These are phyloP conservation scores for Phainopepla nitens DNA, from an alignment of 2,113 vertebrate genomes.

Conservation along the genomic window DNA sequence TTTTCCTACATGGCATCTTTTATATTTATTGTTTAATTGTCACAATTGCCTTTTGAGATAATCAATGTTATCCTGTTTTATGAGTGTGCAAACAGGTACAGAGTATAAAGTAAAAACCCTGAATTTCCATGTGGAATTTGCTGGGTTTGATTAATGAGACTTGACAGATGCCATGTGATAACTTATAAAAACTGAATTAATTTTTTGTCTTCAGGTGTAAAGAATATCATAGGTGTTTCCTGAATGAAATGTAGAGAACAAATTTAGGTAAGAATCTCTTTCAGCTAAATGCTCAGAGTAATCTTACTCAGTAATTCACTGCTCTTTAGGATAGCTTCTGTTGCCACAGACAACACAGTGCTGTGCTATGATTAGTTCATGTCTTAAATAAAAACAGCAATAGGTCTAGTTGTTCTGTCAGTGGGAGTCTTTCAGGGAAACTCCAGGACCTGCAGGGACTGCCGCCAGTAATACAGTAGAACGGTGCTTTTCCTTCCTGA, in stretches of 20 bases:
- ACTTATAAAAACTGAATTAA: neutral
- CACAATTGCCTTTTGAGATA: slow-evolving; percentile 4
- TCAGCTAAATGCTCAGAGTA: neutral
- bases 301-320: neutral
- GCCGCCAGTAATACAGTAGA: neutral
- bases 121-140: slow-evolving; percentile 38
- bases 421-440: slow-evolving; percentile 54
- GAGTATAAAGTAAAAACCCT: slow-evolving; percentile 37
- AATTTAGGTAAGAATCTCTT: neutral
- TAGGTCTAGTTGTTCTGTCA: neutral
- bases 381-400: neutral
- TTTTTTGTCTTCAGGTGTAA: neutral
- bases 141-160: neutral
- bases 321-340: neutral
- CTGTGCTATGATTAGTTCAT: neutral
- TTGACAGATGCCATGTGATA: neutral
- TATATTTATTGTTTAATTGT: slow-evolving; percentile 27
- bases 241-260: neutral
- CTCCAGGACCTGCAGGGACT: slow-evolving; percentile 37
- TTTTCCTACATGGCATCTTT: neutral
- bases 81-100: neutral
- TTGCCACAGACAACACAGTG: neutral
- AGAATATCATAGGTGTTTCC: neutral
- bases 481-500: slow-evolving; percentile 60
- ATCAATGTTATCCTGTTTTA: neutral